phyloP scores from a whole-genome alignment of 2,888 invertebrate species.

The Drosophila algonquin region DNA sequence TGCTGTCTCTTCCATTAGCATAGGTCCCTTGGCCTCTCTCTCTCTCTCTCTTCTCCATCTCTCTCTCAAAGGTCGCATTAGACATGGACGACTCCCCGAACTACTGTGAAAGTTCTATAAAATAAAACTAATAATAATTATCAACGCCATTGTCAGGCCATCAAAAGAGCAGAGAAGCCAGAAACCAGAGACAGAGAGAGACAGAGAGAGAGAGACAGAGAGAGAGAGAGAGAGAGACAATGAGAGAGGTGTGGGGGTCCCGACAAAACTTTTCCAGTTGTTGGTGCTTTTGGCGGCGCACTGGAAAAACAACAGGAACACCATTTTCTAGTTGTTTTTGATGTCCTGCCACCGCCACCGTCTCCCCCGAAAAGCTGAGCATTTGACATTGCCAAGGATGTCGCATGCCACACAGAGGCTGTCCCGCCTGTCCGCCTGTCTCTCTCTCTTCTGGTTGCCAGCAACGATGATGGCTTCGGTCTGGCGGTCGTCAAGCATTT shows the following conservation, averaged over 20 bases:
- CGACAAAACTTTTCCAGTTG: slow-evolving; percentile 17
- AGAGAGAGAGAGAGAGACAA: neutral
- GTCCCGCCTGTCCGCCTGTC: neutral
- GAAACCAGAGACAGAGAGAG: slow-evolving; percentile 15
- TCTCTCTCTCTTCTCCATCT: neutral
- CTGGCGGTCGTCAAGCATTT: slow-evolving; percentile 34
- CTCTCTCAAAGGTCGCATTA: slow-evolving; percentile 34
- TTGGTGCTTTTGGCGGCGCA: slow-evolving; percentile 21
- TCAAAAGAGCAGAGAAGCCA: slow-evolving; percentile 39
- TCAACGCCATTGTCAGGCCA: slow-evolving; percentile 76
- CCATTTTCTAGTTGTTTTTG: slow-evolving; percentile 35
- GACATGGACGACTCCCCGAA: slow-evolving; percentile 30
- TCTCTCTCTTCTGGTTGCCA: slow-evolving; percentile 20
- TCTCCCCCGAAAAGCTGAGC: slow-evolving; percentile 10
- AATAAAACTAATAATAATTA: slow-evolving; percentile 80
- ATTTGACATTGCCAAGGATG: slow-evolving; percentile 60
- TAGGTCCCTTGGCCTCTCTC: neutral
- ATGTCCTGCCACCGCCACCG: slow-evolving; percentile 24
- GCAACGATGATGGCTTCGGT: slow-evolving; percentile 36
- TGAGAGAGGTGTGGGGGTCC: neutral
- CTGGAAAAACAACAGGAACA: slow-evolving; percentile 31
- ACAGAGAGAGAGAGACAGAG: slow-evolving; percentile 38
- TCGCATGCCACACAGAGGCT: slow-evolving; percentile 35
- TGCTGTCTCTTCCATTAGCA: neutral
- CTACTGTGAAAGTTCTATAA: slow-evolving; percentile 75